Base-by-base conservation (phyloP, 2,113 vertebrate genomes). In the Struthidea cinerea region DNA sequence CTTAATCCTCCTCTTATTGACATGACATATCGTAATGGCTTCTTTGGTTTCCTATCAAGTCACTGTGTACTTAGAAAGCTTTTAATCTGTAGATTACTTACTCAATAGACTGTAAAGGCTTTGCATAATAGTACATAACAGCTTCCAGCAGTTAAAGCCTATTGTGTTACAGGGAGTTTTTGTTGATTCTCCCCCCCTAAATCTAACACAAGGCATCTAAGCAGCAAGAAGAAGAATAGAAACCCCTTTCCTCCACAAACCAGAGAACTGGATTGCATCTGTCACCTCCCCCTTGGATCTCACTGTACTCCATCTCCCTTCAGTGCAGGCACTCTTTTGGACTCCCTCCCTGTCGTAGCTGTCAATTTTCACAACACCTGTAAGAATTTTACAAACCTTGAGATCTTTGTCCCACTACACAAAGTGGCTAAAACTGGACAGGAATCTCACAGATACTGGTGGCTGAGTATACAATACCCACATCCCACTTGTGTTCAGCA, bases 61-160 rank as follows among this genome's bases (percentile, higher is more conserved):
- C 75, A 44, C 90, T 89, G 86, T 95, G 87, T 93, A 90, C 70
- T 94, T 60, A 92, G 85, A 83, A 93, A 93, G 93, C 83, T 95
- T 95, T 92, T 96, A 96, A 95, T 96, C 93, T 96, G 88, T 87
- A 95, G 83, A 92, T 96, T 96, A 93, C 95, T 97, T 97, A 94
- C 96, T 96, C 94, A 88, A 88, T 67, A 96, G 90, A 89, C 85
- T 90, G 71, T 78, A 95, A 93, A 35, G 8, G 92, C 90, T 90
- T 67, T 5, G 0, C 44, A 52, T 88, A 96, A 95, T 71, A 64
- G 79, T 80, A 80, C 56, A 11, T 42, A 86, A 90, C 12, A 9
- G 52, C 90, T 86, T 93, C 90, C 73, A 90, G 83, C 60, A 50
- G 59, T 52, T 88, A 90, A 7, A 23, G 88, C 52, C 93, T 55